Conservation (phyloP, 2,113 vertebrate genomes). For the Caranx ignobilis region DNA sequence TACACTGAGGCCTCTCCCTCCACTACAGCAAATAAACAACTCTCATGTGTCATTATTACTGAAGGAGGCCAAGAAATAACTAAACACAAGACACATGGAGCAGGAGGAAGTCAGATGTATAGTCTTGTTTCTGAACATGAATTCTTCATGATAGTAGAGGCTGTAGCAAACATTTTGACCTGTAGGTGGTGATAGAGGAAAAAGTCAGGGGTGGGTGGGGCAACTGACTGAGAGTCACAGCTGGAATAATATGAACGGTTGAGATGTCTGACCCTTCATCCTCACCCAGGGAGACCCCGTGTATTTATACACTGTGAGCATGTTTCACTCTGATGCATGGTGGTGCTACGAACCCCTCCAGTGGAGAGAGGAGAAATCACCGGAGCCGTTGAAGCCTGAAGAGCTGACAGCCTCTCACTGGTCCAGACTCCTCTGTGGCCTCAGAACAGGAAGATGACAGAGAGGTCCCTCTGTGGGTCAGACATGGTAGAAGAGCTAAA, state of each 20-base stretch:
- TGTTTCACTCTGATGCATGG: slow-evolving; percentile 1
- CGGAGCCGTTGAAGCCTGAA: slow-evolving; percentile 6
- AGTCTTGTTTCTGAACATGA: too few relatives aligned
- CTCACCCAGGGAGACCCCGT: background rate
- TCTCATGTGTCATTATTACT: too few relatives aligned
- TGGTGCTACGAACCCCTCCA: background rate
- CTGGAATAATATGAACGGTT: too few relatives aligned
- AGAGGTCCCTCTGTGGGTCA: background rate
- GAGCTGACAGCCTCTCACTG: slow-evolving; percentile 6
- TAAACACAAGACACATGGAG: too few relatives aligned
- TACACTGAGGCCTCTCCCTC: too few relatives aligned
- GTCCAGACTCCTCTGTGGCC: background rate
- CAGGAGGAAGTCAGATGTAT: too few relatives aligned
- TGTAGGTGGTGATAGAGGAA: background rate
- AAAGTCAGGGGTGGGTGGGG: background rate
- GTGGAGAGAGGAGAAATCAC: background rate
- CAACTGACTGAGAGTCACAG: too few relatives aligned
- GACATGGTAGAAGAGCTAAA: background rate
- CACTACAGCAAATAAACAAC: too few relatives aligned
- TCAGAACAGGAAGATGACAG: slow-evolving; percentile 22
- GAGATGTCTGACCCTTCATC: background rate
- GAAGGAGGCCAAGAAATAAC: too few relatives aligned
- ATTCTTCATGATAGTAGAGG: too few relatives aligned
- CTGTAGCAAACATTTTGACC: background rate
- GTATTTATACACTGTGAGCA: background rate